A percentile compares a stretch with the other conserved stretches of the same genome.
phyloP scores from a whole-genome alignment of 2,113 vertebrate genomes.

The Zapus hudsonius region DNA sequence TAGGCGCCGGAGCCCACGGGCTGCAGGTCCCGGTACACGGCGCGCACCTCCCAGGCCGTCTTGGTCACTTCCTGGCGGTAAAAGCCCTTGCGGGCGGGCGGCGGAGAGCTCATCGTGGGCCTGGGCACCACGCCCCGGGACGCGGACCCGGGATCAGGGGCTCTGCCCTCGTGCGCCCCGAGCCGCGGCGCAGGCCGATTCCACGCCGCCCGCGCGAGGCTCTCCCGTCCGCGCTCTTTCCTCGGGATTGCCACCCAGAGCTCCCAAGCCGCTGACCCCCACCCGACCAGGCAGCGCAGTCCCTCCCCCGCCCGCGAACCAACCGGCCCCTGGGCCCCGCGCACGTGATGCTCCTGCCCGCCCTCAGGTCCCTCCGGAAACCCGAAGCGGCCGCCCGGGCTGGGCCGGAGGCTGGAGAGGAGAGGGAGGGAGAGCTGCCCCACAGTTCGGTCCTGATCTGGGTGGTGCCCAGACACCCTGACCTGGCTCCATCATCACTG shows the following conservation, averaged over 20 bases:
- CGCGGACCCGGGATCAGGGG: background rate
- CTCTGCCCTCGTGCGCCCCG: background rate
- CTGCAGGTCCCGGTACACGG: constrained; percentile 91
- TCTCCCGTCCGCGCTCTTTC: background rate
- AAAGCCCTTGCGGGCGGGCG: constrained; percentile 85
- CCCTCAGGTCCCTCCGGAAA: constrained; percentile 64
- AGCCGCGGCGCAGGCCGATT: background rate
- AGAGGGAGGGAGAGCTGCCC: background rate
- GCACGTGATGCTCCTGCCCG: constrained; percentile 71
- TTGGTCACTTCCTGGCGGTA: constrained; percentile 93
- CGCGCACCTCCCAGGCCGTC: constrained; percentile 93
- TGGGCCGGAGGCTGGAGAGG: background rate
- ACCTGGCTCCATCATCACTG: background rate
- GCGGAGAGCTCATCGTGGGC: constrained; percentile 76
- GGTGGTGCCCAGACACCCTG: background rate
- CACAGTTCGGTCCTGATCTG: no score
- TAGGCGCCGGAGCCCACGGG: constrained; percentile 95
- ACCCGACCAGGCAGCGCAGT: background rate
- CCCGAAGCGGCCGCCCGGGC: constrained; percentile 47
- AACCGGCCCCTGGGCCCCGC: constrained; percentile 51
- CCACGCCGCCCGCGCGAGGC: background rate
- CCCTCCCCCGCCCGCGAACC: constrained; percentile 60
- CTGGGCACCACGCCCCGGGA: background rate
- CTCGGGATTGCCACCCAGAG: background rate
- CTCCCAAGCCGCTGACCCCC: background rate